These are phyloP conservation scores for Notodonta ziczac DNA, from an alignment of 2,888 invertebrate species.

Conservation along the genomic window DNA sequence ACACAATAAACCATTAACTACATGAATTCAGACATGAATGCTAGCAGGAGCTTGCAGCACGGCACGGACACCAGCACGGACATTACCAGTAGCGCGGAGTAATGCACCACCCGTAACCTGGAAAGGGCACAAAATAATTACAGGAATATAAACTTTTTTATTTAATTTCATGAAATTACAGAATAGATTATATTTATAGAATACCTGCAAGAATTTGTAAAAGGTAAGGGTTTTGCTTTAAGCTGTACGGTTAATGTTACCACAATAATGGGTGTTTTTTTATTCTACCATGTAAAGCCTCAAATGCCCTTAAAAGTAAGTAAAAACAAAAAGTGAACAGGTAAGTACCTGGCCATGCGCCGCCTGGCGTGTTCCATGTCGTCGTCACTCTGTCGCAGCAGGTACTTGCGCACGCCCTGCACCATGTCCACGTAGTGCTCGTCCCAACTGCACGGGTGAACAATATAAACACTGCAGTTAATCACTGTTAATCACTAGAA, in stretches of 20 bases:
- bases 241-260: too few species aligned
- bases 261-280: too few species aligned
- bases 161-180: neutral
- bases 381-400: conserved; percentile 85
- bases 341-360: conserved; percentile 12
- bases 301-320: neutral
- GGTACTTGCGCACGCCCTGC: conserved; percentile 63
- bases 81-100: neutral
- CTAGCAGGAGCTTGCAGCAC: neutral
- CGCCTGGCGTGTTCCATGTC: conserved; percentile 60
- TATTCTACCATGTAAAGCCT: too few species aligned
- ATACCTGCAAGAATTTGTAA: too few species aligned
- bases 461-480: too few species aligned
- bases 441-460: conserved; percentile 15
- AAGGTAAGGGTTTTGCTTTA: too few species aligned
- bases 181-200: too few species aligned
- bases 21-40: neutral
- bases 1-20: neutral
- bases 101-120: neutral
- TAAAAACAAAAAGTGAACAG: neutral
- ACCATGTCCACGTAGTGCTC: conserved; percentile 15
- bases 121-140: neutral
- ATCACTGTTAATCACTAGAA: too few species aligned
- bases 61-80: neutral
- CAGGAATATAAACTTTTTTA: neutral